Conservation (phyloP, 1,140 invertebrate genomes). For the Venustaconcha ellipsiformis region DNA sequence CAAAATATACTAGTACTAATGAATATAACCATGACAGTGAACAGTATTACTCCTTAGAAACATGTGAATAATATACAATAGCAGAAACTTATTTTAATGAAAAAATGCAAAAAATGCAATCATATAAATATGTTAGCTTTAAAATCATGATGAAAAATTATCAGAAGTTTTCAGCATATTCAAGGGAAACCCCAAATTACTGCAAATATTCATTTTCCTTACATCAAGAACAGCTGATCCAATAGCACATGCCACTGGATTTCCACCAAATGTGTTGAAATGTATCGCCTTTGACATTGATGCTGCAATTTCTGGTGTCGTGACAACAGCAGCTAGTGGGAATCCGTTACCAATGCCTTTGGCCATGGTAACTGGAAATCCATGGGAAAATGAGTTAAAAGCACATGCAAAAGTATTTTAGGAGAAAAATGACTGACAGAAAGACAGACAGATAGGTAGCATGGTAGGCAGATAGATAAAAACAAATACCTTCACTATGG, state of each 20-base stretch:
- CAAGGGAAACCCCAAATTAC: no score
- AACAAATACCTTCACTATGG: no score
- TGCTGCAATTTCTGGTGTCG: conserved; percentile 85
- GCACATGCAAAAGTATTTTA: neutral
- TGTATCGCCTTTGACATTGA: conserved; percentile 82
- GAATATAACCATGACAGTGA: no score
- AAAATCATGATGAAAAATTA: no score
- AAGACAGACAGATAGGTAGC: neutral
- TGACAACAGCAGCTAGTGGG: conserved; percentile 93
- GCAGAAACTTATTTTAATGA: no score
- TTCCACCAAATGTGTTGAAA: conserved; percentile 98
- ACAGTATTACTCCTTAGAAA: no score
- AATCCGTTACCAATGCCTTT: conserved; percentile 86
- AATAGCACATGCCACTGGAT: conserved; percentile 88
- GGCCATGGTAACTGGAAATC: conserved; percentile 72
- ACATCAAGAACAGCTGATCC: conserved; percentile 92
- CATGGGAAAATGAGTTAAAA: neutral
- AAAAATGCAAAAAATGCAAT: no score
- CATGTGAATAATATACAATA: no score
- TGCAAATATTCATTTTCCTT: conserved; percentile 38
- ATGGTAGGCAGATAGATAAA: no score
- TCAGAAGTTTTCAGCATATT: no score
- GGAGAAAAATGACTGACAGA: conserved; percentile 3
- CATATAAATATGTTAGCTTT: no score
- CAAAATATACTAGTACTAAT: no score